phyloP scores from a whole-genome alignment of 2,797 vertebrate species.

The Decapterus maruadsi region DNA sequence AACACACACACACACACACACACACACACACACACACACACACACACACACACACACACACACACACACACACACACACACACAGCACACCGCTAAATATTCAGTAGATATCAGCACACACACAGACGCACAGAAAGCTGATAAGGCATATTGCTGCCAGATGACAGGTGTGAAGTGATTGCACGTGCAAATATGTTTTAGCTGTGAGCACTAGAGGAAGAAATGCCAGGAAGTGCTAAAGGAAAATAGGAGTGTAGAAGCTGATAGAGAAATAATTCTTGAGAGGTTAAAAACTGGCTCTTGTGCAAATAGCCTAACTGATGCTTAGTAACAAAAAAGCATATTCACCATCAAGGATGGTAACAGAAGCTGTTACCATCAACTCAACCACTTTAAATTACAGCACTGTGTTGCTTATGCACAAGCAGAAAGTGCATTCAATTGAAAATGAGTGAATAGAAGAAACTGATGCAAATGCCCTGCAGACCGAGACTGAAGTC shows the following conservation, averaged over 20 bases:
- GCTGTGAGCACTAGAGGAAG: constrained; percentile 3
- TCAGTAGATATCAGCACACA: background rate
- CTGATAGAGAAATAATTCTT: background rate
- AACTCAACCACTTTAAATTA: too few relatives aligned
- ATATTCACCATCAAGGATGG: too few relatives aligned
- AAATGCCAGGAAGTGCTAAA: constrained; percentile 16
- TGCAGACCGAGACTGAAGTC: too few relatives aligned
- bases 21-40: constrained; percentile 11
- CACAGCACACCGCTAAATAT: background rate
- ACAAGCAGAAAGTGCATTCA: too few relatives aligned
- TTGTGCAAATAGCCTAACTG: too few relatives aligned
- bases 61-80: constrained; percentile 16
- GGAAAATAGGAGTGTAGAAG: background rate
- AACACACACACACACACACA: background rate
- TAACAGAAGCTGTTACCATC: too few relatives aligned
- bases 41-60: constrained; percentile 12
- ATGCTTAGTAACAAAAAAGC: too few relatives aligned
- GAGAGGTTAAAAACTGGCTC: background rate
- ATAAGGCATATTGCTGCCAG: constrained; percentile 75
- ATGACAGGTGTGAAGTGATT: constrained; percentile 64
- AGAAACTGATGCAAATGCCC: too few relatives aligned
- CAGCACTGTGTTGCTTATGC: too few relatives aligned
- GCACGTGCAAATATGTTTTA: constrained; percentile 55
- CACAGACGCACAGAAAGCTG: constrained; percentile 26
- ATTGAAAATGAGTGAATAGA: too few relatives aligned